Evolutionary conservation across 1,140 invertebrate genomes (phyloP).

Genomic region (Cecropterus lyciades): DNA sequence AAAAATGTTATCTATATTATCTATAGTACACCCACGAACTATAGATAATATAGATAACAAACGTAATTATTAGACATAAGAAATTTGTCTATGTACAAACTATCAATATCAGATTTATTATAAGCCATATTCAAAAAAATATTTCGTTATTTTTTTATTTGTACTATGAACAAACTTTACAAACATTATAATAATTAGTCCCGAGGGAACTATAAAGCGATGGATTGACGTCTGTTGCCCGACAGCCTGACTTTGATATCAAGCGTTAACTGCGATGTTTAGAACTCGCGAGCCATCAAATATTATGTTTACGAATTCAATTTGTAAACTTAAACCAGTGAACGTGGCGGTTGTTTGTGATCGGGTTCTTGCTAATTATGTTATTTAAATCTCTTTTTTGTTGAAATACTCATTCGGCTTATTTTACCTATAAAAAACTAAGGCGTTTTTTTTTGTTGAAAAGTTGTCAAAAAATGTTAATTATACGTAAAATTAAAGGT

Average conservation of each 20-base stretch:
- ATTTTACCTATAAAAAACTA: too few relatives aligned
- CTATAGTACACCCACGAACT: too few relatives aligned
- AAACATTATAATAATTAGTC: slow-evolving; percentile 40
- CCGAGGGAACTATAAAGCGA: slow-evolving; percentile 44
- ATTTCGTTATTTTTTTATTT: background rate
- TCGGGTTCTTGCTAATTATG: background rate
- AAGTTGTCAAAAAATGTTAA: too few relatives aligned
- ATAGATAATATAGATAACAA: too few relatives aligned
- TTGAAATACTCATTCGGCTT: too few relatives aligned
- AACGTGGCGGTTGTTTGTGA: background rate
- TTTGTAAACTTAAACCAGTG: slow-evolving; percentile 37
- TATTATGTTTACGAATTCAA: slow-evolving; percentile 43
- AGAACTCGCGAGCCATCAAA: slow-evolving; percentile 38
- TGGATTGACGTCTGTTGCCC: slow-evolving; percentile 43
- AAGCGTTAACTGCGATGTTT: slow-evolving; percentile 38
- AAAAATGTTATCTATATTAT: too few relatives aligned
- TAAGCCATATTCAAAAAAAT: background rate
- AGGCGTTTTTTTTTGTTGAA: too few relatives aligned
- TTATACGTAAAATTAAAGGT: too few relatives aligned
- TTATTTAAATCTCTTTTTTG: too few relatives aligned
- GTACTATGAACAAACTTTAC: background rate
- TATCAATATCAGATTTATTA: too few relatives aligned
- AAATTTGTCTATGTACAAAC: too few relatives aligned
- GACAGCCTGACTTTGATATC: slow-evolving; percentile 47
- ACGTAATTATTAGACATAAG: too few relatives aligned